These are phyloP conservation scores for Bombus pascuorum DNA, from an alignment of 1,140 invertebrate genomes.

Conservation along the genomic window DNA sequence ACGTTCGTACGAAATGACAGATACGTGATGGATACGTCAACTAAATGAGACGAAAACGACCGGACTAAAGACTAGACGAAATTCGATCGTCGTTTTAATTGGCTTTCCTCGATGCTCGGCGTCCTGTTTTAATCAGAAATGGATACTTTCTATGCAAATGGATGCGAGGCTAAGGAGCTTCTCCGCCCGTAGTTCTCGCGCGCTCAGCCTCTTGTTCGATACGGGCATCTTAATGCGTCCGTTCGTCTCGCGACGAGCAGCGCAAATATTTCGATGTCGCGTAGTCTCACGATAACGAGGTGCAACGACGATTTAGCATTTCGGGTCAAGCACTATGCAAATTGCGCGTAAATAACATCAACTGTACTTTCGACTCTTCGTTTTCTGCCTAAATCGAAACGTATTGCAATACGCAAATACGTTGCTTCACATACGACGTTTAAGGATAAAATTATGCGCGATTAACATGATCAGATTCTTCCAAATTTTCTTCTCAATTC, in stretches of 20 bases:
- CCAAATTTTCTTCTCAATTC: too few species aligned
- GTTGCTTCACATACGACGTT: too few species aligned
- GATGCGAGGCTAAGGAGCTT: constrained; percentile 58
- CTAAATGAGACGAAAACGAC: constrained; percentile 41
- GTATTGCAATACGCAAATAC: too few species aligned
- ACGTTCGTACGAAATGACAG: not conserved
- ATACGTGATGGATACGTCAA: not conserved
- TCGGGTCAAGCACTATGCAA: constrained; percentile 8
- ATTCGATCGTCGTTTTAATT: constrained; percentile 62
- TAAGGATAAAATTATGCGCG: too few species aligned
- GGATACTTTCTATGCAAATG: constrained; percentile 66
- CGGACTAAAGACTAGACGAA: constrained; percentile 26
- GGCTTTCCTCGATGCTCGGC: constrained; percentile 16
- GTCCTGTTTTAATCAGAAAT: constrained; percentile 36
- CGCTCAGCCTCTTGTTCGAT: constrained; percentile 18
- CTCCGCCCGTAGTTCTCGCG: constrained; percentile 1
- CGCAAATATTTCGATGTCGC: constrained; percentile 19
- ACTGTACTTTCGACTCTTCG: not conserved
- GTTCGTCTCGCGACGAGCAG: not conserved
- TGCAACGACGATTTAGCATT: not conserved
- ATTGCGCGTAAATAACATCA: constrained; percentile 24
- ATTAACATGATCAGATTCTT: too few species aligned
- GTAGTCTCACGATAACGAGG: constrained; percentile 2
- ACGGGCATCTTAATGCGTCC: constrained; percentile 29
- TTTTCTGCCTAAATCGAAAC: not conserved